Conservation (phyloP, 2,113 vertebrate genomes). For the Merops nubicus region DNA sequence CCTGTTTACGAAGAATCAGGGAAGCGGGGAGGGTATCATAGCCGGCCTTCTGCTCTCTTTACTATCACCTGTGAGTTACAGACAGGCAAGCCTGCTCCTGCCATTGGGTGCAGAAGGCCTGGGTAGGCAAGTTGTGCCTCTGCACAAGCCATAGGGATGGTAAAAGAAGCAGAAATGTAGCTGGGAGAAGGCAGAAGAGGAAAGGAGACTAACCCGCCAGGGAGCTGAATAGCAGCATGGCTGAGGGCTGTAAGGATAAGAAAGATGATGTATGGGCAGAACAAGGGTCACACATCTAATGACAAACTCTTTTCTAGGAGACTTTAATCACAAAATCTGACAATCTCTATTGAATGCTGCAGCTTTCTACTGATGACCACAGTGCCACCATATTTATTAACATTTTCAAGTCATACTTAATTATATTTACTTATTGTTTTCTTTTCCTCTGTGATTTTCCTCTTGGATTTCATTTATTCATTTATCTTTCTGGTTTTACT, state of each 20-base stretch:
- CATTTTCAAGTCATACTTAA: background rate
- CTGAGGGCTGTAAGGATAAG: background rate
- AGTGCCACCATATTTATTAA: background rate
- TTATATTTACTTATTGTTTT: background rate
- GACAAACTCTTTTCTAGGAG: background rate
- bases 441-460: background rate
- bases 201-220: background rate
- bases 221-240: background rate
- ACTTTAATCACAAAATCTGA: constrained; percentile 2
- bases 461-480: background rate
- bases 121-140: background rate
- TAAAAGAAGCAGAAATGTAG: background rate
- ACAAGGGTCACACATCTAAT: background rate
- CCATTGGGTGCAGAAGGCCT: background rate
- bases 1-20: fast-evolving
- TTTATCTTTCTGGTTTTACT: background rate
- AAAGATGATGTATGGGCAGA: background rate
- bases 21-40: background rate
- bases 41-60: background rate
- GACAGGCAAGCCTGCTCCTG: background rate
- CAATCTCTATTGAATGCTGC: background rate
- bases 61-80: background rate
- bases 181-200: background rate
- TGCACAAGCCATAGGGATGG: background rate
- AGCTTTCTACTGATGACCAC: background rate